Percentiles rank a stretch among this genome's conserved stretches.
Conservation (phyloP, 2,113 vertebrate genomes). For the Pseudorectes ferrugineus region DNA sequence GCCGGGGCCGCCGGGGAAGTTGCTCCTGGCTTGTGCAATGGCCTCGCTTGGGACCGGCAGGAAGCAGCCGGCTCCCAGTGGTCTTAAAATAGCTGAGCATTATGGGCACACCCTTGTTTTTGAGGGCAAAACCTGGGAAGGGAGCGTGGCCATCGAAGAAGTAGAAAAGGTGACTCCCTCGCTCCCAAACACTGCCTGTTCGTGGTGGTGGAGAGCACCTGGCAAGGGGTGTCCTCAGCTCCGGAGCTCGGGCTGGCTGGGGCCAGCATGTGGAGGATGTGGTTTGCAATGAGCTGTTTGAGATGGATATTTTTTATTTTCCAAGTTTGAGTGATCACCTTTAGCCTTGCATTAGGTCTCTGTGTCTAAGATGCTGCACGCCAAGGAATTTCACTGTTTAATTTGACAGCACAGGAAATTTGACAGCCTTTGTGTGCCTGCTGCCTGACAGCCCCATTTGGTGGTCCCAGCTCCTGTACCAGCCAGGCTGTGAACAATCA, state of each 20-base stretch:
- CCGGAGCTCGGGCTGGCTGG: accelerated
- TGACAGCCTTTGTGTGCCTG: background rate
- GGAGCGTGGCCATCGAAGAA: background rate
- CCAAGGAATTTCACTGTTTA: background rate
- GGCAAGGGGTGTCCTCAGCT: accelerated
- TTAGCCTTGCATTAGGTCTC: background rate
- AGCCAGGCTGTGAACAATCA: background rate
- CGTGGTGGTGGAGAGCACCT: background rate
- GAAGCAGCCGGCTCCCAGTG: conserved; percentile 13
- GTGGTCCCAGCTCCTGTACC: background rate
- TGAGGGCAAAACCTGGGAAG: conserved; percentile 29
- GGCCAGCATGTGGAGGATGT: accelerated
- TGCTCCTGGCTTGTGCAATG: accelerated
- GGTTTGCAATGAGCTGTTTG: background rate
- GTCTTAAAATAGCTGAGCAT: conserved; percentile 7
- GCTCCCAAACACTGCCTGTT: accelerated
- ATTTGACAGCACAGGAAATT: background rate
- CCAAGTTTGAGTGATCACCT: background rate
- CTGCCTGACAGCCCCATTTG: accelerated
- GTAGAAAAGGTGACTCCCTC: background rate
- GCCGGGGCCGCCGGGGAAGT: accelerated
- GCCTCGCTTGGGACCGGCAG: background rate
- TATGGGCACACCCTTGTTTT: conserved; percentile 23
- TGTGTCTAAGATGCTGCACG: accelerated
- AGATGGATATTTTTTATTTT: background rate